Evolutionary conservation across 2,113 vertebrate species (phyloP), one percentile per base, ranked within the genome.

Genomic region (Nycticebus coucang): DNA sequence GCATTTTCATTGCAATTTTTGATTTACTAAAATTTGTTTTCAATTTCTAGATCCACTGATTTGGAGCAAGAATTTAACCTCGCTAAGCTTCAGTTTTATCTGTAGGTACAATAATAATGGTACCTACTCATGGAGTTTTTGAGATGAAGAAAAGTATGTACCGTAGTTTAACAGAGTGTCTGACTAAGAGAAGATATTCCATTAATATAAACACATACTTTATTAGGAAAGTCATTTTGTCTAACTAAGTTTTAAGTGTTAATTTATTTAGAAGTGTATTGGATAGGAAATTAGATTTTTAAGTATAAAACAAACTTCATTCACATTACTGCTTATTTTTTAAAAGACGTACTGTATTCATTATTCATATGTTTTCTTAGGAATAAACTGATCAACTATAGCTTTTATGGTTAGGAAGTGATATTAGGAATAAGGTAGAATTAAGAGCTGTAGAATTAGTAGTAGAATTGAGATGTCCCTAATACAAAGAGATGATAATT

Each of bases 331-430:
- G 17, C 15, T 92, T 89, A 45, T 55, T 78, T 94, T 91, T 69
- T 26, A 75, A 80, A 92, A 35, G n/a, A 33, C 33, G 50, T 41
- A 30, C 0, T 30, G 5, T 74, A 50, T 1, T 75, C 11, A 12
- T 64, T n/a, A n/a, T n/a, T n/a, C n/a, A n/a, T n/a, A n/a, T n/a
- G 7, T 89, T 95, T 85, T 94, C 14, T 84, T 35, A 88, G 50
- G 21, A 79, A 62, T 85, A 89, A 74, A 53, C 12, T 62, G 59
- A 81, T n/a, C 60, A 30, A 5, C 4, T 81, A 21, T 35, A 21
- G 18, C 37, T 92, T 91, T 93, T 84, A 35, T 80, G 26, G 21
- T 45, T 62, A 90, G 37, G 41, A 84, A 59, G 33, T 77, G 53
- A 45, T 78, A 78, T 78, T 71, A 89, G 28, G 33, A 62, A 81